Base-by-base conservation (phyloP, 2,797 vertebrate genomes). In the Cichlasoma orientale region DNA sequence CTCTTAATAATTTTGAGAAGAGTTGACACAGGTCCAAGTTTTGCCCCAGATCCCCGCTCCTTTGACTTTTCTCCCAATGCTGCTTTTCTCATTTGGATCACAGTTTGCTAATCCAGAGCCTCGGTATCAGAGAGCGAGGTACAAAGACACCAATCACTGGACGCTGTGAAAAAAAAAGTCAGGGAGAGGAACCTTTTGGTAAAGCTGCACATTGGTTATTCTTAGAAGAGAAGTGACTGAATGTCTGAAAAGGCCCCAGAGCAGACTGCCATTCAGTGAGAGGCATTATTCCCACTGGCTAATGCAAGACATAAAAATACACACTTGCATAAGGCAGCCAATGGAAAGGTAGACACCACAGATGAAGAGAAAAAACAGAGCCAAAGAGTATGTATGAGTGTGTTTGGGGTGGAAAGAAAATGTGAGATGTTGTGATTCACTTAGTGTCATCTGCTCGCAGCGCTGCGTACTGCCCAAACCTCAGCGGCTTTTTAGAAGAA, bases 151-250 rank as follows among this genome's bases (percentile, higher is more conserved):
- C 84, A 82, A 90, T 93, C 86, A 79, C 68, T 80, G 72, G 80
- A 83, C 50, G 53, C 75, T 78, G 80, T 71, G 86, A 86, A 85
- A 83, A 87, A 68, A 36, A 36, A 86, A 61, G 50, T 47, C 82
- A 84, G 74, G 87, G 83, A 89, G 82, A 89, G 74, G 69, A 92
- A 70, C 84, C 66, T 84, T 82, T 91, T 94, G 93, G 92, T 94
- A 88, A 83, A 86, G 74, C 74, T 61, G 77, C 74, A 33, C 84
- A 69, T 83, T 84, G 86, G 88, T 92, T 94, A 95, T 95, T 95
- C 92, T 94, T 94, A 93, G 91, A 93, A 88, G 88, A 93, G 90
- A 78, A 94, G 93, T 95, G 94, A 95, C 93, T 94, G 92, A 94
- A 95, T 92, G 94, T 95, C 94, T 96, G 94, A 95, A 90, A 94